These are phyloP conservation scores for Canis aureus DNA, from an alignment of 2,113 vertebrate species.

Conservation along the genomic window DNA sequence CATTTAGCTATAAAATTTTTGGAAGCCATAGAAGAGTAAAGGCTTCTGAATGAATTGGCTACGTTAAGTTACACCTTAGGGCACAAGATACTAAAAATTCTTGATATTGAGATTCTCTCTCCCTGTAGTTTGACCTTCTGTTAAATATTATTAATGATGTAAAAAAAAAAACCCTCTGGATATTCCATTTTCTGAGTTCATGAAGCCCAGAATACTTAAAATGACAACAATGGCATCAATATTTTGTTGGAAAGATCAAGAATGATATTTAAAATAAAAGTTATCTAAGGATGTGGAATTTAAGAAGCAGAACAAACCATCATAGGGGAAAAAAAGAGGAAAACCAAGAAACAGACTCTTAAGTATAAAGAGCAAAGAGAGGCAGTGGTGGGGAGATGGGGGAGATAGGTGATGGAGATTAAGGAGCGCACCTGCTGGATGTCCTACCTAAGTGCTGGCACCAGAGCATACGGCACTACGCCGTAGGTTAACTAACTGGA, in stretches of 20 bases:
- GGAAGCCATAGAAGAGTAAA: conserved; percentile 77
- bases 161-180: background rate
- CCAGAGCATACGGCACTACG: too few relatives aligned
- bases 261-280: conserved; percentile 31
- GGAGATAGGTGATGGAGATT: background rate
- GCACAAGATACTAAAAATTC: conserved; percentile 80
- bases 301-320: background rate
- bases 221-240: conserved; percentile 71
- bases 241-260: conserved; percentile 67
- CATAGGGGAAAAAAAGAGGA: background rate
- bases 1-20: conserved; percentile 70
- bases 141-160: conserved; percentile 72
- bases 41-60: conserved; percentile 72
- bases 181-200: conserved; percentile 67
- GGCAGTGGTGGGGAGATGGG: background rate
- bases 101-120: conserved; percentile 67
- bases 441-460: background rate
- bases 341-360: background rate
- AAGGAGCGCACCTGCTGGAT: background rate
- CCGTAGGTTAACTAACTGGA: background rate
- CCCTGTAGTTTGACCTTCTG: conserved; percentile 59
- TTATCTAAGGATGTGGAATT: background rate
- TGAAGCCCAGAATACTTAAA: conserved; percentile 68
- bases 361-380: background rate
- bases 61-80: conserved; percentile 68